phyloP scores from a whole-genome alignment of 2,888 invertebrate genomes.

The Meloe dianella region DNA sequence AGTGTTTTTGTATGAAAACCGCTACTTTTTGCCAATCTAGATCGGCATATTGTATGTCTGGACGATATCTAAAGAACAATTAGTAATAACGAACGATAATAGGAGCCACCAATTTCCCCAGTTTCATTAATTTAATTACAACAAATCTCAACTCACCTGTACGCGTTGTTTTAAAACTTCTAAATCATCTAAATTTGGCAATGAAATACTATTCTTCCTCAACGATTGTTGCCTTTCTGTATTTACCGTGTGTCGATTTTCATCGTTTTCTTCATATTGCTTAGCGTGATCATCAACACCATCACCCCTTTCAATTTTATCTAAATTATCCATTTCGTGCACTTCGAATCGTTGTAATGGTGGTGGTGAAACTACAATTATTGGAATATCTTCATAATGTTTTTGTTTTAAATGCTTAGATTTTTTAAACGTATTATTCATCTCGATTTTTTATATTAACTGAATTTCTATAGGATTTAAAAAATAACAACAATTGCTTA shows the following conservation, averaged over 20 bases:
- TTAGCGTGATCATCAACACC: slow-evolving; percentile 7
- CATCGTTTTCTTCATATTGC: not conserved
- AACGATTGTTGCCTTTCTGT: slow-evolving; percentile 45
- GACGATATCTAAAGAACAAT: too few relatives aligned
- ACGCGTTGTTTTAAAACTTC: slow-evolving; percentile 57
- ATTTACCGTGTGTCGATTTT: not conserved
- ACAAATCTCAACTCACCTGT: slow-evolving; percentile 19
- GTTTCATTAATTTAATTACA: too few relatives aligned
- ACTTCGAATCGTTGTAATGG: slow-evolving; percentile 29
- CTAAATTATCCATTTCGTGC: slow-evolving; percentile 7
- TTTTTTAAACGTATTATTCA: slow-evolving; percentile 14
- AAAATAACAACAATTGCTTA: slow-evolving; percentile 16
- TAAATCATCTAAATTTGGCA: slow-evolving; percentile 75
- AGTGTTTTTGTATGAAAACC: too few relatives aligned
- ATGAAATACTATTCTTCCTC: slow-evolving; percentile 75
- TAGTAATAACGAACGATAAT: too few relatives aligned
- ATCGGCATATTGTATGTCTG: too few relatives aligned
- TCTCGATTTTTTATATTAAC: not conserved
- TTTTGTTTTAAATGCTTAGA: slow-evolving; percentile 13
- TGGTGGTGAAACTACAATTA: slow-evolving; percentile 43
- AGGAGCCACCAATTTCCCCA: too few relatives aligned
- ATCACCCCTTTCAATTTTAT: slow-evolving; percentile 22
- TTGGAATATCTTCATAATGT: slow-evolving; percentile 39
- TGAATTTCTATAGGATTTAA: not conserved
- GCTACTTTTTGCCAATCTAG: too few relatives aligned